Conservation (phyloP, 1,140 invertebrate genomes). For the Panulirus ornatus region DNA sequence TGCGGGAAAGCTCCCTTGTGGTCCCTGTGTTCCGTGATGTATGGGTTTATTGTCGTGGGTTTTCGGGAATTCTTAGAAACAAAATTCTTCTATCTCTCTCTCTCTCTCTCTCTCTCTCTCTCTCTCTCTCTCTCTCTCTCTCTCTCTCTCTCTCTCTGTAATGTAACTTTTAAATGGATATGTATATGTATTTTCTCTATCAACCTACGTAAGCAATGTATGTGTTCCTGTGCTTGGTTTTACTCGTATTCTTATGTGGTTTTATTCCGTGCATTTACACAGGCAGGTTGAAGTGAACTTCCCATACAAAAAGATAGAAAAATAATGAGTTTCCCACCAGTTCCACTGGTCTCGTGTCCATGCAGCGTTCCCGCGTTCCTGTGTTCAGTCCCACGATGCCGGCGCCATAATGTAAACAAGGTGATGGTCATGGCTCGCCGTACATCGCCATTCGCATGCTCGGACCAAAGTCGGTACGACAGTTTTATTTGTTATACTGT, state of each 20-base stretch:
- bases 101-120: not conserved
- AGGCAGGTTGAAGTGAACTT: too few relatives aligned
- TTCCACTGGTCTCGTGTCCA: not conserved
- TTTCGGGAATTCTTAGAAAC: too few relatives aligned
- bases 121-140: constrained; percentile 9
- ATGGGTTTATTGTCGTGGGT: too few relatives aligned
- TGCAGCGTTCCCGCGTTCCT: constrained; percentile 29
- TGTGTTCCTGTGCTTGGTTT: too few relatives aligned
- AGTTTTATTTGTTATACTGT: constrained; percentile 50
- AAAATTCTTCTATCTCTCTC: not conserved
- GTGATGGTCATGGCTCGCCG: not conserved
- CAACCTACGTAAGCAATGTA: too few relatives aligned
- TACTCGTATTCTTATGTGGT: too few relatives aligned
- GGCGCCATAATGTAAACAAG: constrained; percentile 38
- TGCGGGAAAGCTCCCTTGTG: too few relatives aligned
- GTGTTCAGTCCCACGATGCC: constrained; percentile 9
- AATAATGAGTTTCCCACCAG: not conserved
- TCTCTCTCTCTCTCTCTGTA: not conserved
- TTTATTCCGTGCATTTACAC: too few relatives aligned
- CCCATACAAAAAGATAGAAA: too few relatives aligned
- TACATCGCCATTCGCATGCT: constrained; percentile 35
- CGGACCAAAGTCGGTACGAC: constrained; percentile 20
- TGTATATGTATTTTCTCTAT: too few relatives aligned
- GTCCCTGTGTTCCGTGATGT: too few relatives aligned
- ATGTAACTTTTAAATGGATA: too few relatives aligned